Evolutionary conservation across 2,113 vertebrate genomes (phyloP).

Genomic region (Ardeotis arabs): DNA sequence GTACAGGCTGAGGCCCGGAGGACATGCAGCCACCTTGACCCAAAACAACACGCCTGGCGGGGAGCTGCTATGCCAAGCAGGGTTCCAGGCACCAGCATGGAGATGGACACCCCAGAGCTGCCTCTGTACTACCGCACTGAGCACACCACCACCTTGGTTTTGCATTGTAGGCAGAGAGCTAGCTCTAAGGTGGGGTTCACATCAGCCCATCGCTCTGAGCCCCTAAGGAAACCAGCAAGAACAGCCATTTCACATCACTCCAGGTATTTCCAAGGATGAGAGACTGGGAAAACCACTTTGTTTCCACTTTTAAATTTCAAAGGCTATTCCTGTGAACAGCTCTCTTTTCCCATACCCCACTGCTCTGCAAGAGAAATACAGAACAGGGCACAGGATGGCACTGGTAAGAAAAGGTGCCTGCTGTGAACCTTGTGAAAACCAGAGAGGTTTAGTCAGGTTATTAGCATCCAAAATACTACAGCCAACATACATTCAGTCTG

Average conservation of each 20-base stretch:
- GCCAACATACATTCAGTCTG: background rate
- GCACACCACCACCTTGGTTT: background rate
- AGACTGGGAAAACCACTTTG: background rate
- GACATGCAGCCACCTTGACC: fast-evolving
- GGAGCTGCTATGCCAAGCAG: background rate
- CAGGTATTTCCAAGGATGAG: background rate
- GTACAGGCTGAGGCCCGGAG: background rate
- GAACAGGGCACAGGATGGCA: background rate
- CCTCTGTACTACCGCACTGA: background rate
- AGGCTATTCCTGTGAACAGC: background rate
- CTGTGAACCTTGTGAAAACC: background rate
- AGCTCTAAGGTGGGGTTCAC: background rate
- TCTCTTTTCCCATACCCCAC: background rate
- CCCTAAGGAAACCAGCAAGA: background rate
- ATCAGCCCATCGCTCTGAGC: background rate
- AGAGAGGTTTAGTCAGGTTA: background rate
- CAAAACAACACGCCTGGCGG: fast-evolving
- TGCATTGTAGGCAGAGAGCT: background rate
- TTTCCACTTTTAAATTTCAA: background rate
- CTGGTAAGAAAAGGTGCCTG: background rate
- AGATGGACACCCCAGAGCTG: background rate
- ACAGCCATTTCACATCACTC: background rate
- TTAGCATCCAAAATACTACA: background rate
- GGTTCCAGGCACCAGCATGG: background rate
- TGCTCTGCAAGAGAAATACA: background rate